Percentiles rank a stretch among this genome's conserved stretches.
These are phyloP conservation scores for Drosophila anomalata DNA, from an alignment of 2,888 invertebrate species.

Conservation along the genomic window DNA sequence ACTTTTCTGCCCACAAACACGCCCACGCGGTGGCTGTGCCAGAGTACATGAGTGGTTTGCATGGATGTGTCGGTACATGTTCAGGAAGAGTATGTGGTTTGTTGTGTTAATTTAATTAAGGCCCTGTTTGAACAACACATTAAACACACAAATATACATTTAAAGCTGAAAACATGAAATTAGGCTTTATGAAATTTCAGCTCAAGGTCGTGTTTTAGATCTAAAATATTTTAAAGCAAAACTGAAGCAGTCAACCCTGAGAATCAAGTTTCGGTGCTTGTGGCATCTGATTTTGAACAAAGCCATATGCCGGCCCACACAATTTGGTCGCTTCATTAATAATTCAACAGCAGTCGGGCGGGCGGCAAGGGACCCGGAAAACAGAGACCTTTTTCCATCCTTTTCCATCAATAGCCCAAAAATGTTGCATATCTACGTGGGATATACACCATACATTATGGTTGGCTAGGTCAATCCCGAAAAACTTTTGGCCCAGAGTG, in stretches of 20 bases:
- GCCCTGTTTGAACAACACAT: conserved; percentile 37
- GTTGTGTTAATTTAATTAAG: conserved; percentile 77
- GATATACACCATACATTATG: conserved; percentile 30
- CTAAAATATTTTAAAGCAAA: neutral
- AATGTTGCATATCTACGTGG: conserved; percentile 42
- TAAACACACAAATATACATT: conserved; percentile 19
- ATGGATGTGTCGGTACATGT: conserved; percentile 10
- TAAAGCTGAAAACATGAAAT: conserved; percentile 21
- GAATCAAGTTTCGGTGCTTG: conserved; percentile 55
- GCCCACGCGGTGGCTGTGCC: conserved; percentile 25
- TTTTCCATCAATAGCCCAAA: conserved; percentile 34
- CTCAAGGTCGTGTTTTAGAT: conserved; percentile 31
- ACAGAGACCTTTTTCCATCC: conserved; percentile 36
- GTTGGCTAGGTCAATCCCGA: conserved; percentile 30
- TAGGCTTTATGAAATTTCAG: conserved; percentile 12
- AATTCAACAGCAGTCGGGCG: conserved; percentile 64
- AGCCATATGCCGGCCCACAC: conserved; percentile 41
- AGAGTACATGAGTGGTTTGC: conserved; percentile 18
- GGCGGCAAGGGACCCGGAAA: conserved; percentile 19
- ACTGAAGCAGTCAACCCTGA: conserved; percentile 28
- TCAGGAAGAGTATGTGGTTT: conserved; percentile 47
- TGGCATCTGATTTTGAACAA: conserved; percentile 61
- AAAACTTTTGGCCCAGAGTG: neutral
- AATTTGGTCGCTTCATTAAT: conserved; percentile 67
- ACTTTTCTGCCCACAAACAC: conserved; percentile 57